Evolutionary conservation across 2,113 vertebrate genomes (phyloP).

Genomic region (Solea senegalensis): DNA sequence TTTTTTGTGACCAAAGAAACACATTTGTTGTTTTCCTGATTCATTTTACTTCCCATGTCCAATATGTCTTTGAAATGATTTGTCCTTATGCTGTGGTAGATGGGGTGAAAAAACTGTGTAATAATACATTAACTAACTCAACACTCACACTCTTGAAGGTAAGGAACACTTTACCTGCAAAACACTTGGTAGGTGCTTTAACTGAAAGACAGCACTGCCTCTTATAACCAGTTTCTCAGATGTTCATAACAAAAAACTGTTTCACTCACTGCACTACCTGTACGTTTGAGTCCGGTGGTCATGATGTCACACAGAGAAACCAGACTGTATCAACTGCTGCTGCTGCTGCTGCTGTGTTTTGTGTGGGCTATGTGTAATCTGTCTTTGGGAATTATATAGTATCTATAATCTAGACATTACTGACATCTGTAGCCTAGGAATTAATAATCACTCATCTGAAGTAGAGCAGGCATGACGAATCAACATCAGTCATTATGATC

Average conservation of each 20-base stretch:
- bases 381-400: constrained; percentile 75
- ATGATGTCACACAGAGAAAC: constrained; percentile 63
- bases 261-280: constrained; percentile 51
- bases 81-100: constrained; percentile 66
- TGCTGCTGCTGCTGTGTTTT: constrained; percentile 77
- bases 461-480: constrained; percentile 82
- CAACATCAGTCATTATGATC: constrained; percentile 73
- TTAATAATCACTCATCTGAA: constrained; percentile 75
- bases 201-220: constrained; percentile 80
- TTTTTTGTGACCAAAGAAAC: constrained; percentile 94
- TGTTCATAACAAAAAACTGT: constrained; percentile 23
- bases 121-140: constrained; percentile 26
- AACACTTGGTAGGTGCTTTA: constrained; percentile 79
- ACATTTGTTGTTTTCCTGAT: constrained; percentile 77
- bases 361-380: constrained; percentile 74
- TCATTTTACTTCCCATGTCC: constrained; percentile 66
- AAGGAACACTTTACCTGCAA: constrained; percentile 40
- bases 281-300: constrained; percentile 51
- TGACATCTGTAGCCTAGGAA: constrained; percentile 76
- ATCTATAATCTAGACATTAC: constrained; percentile 75
- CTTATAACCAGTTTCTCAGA: constrained; percentile 58
- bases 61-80: constrained; percentile 57
- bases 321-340: constrained; percentile 57
- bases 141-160: constrained; percentile 71
- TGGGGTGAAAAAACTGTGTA: not conserved